These are phyloP conservation scores for Penaeus japonicus DNA, from an alignment of 1,140 invertebrate species.

Conservation along the genomic window DNA sequence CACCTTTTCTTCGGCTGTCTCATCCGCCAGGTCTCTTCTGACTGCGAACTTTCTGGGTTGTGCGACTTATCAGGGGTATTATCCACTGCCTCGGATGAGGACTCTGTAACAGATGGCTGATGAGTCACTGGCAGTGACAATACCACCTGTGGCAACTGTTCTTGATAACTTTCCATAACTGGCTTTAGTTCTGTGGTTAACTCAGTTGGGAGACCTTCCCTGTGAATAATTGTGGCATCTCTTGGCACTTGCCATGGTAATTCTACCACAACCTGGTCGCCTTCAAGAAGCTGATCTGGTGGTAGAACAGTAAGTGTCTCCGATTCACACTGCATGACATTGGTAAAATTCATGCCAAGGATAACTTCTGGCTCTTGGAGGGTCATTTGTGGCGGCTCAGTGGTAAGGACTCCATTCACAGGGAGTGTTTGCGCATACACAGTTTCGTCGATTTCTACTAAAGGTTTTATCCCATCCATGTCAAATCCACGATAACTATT, in stretches of 20 bases:
- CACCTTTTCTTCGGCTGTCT: conserved; percentile 73
- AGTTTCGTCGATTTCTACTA: conserved; percentile 39
- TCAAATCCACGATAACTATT: conserved; percentile 40
- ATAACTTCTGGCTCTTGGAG: not conserved
- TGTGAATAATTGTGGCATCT: not conserved
- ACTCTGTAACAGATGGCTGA: not conserved
- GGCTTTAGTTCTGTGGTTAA: not conserved
- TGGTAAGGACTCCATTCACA: not conserved
- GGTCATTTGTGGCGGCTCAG: not conserved
- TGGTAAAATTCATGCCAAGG: conserved; percentile 2
- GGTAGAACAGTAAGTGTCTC: conserved; percentile 4
- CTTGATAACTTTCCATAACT: not conserved
- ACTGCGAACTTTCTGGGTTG: not conserved
- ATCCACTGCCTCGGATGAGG: not conserved
- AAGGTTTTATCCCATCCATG: conserved; percentile 50
- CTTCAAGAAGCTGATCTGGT: conserved; percentile 41
- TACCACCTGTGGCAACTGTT: conserved; percentile 26
- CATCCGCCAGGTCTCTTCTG: conserved; percentile 55
- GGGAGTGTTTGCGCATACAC: not conserved
- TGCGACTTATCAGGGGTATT: not conserved
- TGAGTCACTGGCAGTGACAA: conserved; percentile 34
- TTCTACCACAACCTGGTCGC: not conserved
- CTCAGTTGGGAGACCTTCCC: not conserved
- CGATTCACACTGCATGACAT: not conserved
- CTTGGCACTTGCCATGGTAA: conserved; percentile 1